Conservation (phyloP, 2,797 vertebrate species). For the Numenius phaeopus region DNA sequence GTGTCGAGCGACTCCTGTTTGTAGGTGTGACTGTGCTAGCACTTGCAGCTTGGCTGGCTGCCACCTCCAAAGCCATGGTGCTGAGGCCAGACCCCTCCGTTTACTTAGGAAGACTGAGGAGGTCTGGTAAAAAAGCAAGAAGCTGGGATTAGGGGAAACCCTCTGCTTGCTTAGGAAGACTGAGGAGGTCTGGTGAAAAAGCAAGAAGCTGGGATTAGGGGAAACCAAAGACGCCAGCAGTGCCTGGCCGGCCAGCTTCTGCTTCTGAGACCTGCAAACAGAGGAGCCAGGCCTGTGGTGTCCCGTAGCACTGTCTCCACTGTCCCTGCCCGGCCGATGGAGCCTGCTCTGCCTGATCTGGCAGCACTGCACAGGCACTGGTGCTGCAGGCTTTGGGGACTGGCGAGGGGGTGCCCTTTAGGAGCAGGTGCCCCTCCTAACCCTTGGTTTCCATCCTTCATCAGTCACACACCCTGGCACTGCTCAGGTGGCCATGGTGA, state of each 20-base stretch:
- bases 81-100: neutral
- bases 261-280: neutral
- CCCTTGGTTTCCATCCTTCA: neutral
- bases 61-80: neutral
- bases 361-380: accelerated
- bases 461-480: accelerated
- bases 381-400: neutral
- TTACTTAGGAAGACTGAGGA: neutral
- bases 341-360: neutral
- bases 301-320: neutral
- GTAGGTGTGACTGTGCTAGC: neutral
- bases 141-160: neutral
- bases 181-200: neutral
- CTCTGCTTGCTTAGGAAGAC: neutral
- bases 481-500: accelerated
- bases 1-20: neutral
- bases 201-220: neutral
- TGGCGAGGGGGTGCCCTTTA: accelerated
- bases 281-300: neutral
- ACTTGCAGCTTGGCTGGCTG: neutral
- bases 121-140: neutral
- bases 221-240: neutral
- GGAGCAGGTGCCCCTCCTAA: neutral
- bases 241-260: neutral
- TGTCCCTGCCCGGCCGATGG: accelerated